Evolutionary conservation across 64 coral and sea anemone species (phyloP).

Genomic region (Anthopleura sola): DNA sequence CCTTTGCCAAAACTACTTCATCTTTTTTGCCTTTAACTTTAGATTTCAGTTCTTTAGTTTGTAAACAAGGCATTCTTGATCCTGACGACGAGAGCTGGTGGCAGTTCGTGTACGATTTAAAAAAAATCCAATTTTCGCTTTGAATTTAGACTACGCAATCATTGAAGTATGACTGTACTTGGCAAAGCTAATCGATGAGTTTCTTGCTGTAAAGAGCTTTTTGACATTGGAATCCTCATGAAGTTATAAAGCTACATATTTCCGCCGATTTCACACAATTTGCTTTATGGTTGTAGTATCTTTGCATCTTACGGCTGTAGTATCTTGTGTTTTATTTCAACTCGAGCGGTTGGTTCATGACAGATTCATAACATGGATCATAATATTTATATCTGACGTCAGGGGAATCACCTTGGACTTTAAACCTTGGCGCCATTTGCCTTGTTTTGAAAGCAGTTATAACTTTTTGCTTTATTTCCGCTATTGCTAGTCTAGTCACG

Average conservation of each 20-base stretch:
- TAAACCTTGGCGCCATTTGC: neutral
- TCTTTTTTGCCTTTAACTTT: neutral
- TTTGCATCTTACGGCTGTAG: no score
- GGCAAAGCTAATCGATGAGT: neutral
- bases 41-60: neutral
- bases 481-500: neutral
- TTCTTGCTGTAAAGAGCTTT: neutral
- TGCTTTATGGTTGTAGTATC: neutral
- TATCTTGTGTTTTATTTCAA: neutral
- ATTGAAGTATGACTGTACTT: neutral
- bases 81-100: neutral
- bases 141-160: neutral
- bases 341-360: neutral
- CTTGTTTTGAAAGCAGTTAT: neutral
- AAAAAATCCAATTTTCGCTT: neutral
- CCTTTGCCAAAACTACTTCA: neutral
- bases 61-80: neutral
- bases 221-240: neutral
- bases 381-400: neutral
- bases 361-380: no score
- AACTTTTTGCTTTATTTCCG: neutral
- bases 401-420: neutral
- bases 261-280: neutral
- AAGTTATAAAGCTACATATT: neutral
- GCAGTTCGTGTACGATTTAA: neutral